These are phyloP conservation scores for Chiloscyllium punctatum DNA, from an alignment of 2,797 vertebrate species.

Conservation along the genomic window DNA sequence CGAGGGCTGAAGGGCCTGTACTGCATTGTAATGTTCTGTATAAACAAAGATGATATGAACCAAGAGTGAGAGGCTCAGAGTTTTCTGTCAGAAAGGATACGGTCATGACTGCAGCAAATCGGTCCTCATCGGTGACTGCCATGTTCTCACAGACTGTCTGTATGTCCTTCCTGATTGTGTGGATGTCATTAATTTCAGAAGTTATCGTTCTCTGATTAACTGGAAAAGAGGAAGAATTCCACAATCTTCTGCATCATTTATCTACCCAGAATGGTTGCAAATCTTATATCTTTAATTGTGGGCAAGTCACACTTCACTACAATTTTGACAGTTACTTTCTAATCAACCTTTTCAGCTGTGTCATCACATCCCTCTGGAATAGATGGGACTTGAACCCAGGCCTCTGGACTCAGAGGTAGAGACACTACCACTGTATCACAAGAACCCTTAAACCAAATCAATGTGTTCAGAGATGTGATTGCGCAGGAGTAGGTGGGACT, in stretches of 20 bases:
- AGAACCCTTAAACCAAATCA: too few species aligned
- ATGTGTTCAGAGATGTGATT: too few species aligned
- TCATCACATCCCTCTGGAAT: too few species aligned
- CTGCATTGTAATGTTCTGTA: too few species aligned
- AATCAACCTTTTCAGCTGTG: too few species aligned
- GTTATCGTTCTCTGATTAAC: slow-evolving; percentile 87
- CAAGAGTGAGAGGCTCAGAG: not conserved
- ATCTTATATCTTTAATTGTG: not conserved
- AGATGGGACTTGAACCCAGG: too few species aligned
- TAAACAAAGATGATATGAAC: not conserved
- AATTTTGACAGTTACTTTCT: not conserved
- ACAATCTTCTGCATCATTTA: not conserved
- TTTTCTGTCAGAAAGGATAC: slow-evolving; percentile 66
- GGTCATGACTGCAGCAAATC: slow-evolving; percentile 81
- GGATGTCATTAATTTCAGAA: slow-evolving; percentile 81
- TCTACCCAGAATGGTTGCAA: not conserved
- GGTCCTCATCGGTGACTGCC: slow-evolving; percentile 74
- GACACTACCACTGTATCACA: too few species aligned
- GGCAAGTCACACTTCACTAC: not conserved
- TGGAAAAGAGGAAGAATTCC: slow-evolving; percentile 45
- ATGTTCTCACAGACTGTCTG: slow-evolving; percentile 79
- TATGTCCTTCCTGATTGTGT: slow-evolving; percentile 82
- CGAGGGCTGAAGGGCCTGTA: too few species aligned
- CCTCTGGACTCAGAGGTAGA: too few species aligned
- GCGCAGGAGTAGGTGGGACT: too few species aligned